phyloP scores from a whole-genome alignment of 1,140 invertebrate species.

The Bombus balteatus region DNA sequence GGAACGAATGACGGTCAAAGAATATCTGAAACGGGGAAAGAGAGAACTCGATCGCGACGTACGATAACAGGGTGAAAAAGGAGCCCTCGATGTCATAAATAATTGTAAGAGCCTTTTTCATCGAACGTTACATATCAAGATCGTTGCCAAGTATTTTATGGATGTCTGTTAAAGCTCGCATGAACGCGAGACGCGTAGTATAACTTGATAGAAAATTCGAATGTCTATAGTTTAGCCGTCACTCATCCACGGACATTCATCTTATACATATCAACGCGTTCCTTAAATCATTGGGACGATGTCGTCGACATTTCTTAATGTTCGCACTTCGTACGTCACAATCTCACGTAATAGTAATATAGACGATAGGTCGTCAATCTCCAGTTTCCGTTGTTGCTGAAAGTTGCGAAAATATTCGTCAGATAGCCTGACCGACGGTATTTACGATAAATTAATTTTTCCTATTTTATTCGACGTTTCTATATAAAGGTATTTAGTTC shows the following conservation, averaged over 20 bases:
- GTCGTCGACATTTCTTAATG: conserved; percentile 52
- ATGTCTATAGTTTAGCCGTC: conserved; percentile 53
- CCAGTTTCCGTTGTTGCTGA: background rate
- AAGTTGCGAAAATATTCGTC: background rate
- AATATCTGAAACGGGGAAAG: background rate
- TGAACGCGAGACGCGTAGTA: conserved; percentile 53
- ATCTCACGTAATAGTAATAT: conserved; percentile 8
- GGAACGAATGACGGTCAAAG: background rate
- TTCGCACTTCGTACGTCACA: conserved; percentile 32
- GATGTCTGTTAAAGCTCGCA: conserved; percentile 60
- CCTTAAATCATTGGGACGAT: conserved; percentile 43
- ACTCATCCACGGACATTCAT: conserved; percentile 52
- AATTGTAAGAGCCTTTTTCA: conserved; percentile 64
- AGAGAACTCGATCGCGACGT: conserved; percentile 11
- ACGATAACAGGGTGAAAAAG: conserved; percentile 29
- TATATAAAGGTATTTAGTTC: background rate
- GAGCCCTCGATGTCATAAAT: background rate
- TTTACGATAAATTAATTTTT: background rate
- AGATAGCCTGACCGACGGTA: background rate
- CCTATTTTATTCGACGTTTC: background rate
- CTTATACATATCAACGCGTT: conserved; percentile 69
- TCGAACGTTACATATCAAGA: conserved; percentile 78
- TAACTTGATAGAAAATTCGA: conserved; percentile 63
- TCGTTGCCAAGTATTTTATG: conserved; percentile 75
- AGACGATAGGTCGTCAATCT: background rate